Conservation (phyloP, 2,113 vertebrate species). For the Otolemur garnettii region DNA sequence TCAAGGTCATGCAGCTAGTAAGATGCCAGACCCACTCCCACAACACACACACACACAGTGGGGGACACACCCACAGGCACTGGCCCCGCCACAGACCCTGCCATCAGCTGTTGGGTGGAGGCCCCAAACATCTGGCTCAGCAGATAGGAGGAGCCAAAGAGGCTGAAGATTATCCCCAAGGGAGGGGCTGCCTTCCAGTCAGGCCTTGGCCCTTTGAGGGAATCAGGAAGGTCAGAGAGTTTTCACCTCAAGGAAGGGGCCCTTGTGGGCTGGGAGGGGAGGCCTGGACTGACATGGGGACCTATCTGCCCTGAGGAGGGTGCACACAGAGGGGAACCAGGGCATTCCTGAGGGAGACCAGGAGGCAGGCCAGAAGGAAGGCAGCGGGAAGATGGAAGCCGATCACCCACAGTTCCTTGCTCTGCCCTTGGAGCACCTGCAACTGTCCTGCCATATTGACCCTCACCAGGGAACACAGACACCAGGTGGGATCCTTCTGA, state of each 20-base stretch:
- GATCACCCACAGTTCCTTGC: too few species aligned
- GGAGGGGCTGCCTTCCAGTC: neutral
- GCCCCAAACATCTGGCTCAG: conserved; percentile 66
- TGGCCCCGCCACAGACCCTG: neutral
- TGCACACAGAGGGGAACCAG: neutral
- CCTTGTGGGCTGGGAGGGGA: neutral
- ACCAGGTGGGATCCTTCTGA: too few species aligned
- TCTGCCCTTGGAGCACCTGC: neutral
- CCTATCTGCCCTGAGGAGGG: neutral
- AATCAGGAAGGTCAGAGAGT: neutral
- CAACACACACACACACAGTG: neutral
- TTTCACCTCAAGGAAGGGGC: neutral
- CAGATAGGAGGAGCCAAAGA: conserved; percentile 64
- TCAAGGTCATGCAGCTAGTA: conserved; percentile 23
- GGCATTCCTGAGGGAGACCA: neutral
- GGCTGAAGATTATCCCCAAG: neutral
- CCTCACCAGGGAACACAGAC: neutral
- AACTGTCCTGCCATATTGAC: neutral
- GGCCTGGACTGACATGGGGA: neutral
- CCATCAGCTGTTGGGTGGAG: conserved; percentile 54
- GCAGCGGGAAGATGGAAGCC: neutral
- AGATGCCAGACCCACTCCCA: neutral
- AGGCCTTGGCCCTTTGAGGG: neutral
- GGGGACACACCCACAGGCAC: conserved; percentile 48
- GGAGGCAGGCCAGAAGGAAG: too few species aligned